Evolutionary conservation across 2,888 invertebrate species (phyloP), one percentile per base, ranked within the genome.

Genomic region (Tetheella fluctuosa): DNA sequence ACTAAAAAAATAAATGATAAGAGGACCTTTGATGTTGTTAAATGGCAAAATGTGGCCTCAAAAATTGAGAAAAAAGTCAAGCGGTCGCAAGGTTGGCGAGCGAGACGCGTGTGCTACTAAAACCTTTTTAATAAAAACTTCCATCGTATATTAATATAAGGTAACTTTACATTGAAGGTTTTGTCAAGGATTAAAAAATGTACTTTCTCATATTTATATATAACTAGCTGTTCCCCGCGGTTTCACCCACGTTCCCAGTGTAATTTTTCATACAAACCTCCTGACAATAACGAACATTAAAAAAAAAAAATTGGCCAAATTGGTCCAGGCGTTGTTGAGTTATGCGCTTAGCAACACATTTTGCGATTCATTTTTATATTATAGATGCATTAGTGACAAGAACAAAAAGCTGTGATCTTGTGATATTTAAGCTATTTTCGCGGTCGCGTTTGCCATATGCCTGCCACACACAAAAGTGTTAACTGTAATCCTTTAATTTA

Each of bases 21-120:
- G 71, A 76, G 76, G 75, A 76, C 78, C 80, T 83, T 83, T 80
- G 85, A 85, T 82, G 82, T 80, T 73, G 79, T 80, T 85, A 85
- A 87, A 85, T 86, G 85, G 83, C 83, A 81, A 76, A 75, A 80
- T 77, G 79, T 84, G 85, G 83, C 84, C 82, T 84, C 80, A 85
- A 84, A 86, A 85, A 80, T 69, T 68, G 70, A 79, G 70, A 80
- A 84, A 85, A 84, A 84, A 81, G 69, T 70, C 70, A 70, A 72
- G 74, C 69, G 64, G 70, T 62, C 63, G 69, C 82, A 85, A 87
- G 86, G 84, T 80, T 82, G 79, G 71, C 81, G 76, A 55, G 20
- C 55, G 55, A 76, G 80, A 13, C 34, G 34, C 13, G 77, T 71
- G 71, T 68, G 69, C 70, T 74, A 74, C 76, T 73, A 73, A 34